phyloP scores from a whole-genome alignment of 2,113 vertebrate genomes.

The Neomonachus schauinslandi region DNA sequence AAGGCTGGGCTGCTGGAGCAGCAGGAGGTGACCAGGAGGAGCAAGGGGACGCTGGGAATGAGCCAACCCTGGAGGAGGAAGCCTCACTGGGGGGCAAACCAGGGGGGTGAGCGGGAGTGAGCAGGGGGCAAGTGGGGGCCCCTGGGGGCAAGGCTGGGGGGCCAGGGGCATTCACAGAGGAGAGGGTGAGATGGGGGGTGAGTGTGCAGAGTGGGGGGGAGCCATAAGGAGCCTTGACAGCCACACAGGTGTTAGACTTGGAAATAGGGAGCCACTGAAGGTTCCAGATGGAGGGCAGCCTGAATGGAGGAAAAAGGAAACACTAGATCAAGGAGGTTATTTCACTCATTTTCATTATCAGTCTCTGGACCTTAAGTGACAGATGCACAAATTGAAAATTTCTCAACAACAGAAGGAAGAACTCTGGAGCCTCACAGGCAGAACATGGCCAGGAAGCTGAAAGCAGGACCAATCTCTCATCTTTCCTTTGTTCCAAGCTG shows the following conservation, averaged over 20 bases:
- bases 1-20: no score
- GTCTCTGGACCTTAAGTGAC: not conserved
- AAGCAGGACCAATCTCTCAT: not conserved
- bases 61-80: not conserved
- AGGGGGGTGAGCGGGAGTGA: no score
- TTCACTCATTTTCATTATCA: not conserved
- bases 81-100: not conserved
- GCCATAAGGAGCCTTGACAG: no score
- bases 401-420: not conserved
- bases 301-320: not conserved
- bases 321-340: not conserved
- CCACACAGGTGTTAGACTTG: not conserved
- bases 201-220: no score
- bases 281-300: not conserved
- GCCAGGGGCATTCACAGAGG: no score
- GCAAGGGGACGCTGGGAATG: not conserved
- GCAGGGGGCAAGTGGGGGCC: no score
- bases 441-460: not conserved
- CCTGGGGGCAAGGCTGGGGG: not conserved
- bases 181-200: not conserved
- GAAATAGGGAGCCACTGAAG: not conserved
- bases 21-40: no score
- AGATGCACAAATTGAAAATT: not conserved
- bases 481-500: not conserved
- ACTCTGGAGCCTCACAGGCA: not conserved